These are phyloP conservation scores for Orthonevra nobilis DNA, from an alignment of 2,888 invertebrate genomes.

Conservation along the genomic window DNA sequence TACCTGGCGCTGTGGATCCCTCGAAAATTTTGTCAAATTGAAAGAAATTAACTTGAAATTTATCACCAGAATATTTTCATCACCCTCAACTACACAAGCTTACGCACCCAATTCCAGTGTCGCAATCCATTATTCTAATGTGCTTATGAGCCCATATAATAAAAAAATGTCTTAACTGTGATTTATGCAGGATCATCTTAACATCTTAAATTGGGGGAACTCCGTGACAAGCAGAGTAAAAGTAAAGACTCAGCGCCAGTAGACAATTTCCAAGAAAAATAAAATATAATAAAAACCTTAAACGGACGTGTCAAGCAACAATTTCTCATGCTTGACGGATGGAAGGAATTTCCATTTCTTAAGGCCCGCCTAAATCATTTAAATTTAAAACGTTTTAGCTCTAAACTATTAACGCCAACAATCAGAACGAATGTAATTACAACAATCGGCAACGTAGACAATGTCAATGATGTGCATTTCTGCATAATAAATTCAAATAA, in stretches of 20 bases:
- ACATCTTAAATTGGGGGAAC: conserved; percentile 15
- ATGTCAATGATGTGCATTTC: too few species aligned
- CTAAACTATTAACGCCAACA: conserved; percentile 27
- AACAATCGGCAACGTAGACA: too few species aligned
- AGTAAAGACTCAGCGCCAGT: conserved; percentile 9
- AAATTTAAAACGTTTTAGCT: conserved; percentile 20
- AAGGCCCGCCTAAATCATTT: conserved; percentile 8
- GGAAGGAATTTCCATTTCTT: not conserved
- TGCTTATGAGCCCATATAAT: conserved; percentile 46
- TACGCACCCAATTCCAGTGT: conserved; percentile 28
- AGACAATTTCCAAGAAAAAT: conserved; percentile 25
- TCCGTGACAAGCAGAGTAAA: conserved; percentile 1
- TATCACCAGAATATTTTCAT: conserved; percentile 21
- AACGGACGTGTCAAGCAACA: conserved; percentile 28
- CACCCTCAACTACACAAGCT: conserved; percentile 2
- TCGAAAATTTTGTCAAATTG: not conserved
- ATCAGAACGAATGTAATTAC: too few species aligned
- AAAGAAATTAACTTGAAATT: conserved; percentile 18
- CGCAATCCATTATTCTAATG: conserved; percentile 37
- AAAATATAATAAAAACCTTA: conserved; percentile 18
- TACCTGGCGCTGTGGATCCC: too few species aligned
- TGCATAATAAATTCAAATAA: too few species aligned
- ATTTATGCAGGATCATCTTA: conserved; percentile 43
- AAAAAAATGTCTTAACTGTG: conserved; percentile 37
- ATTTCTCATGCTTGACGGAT: conserved; percentile 16